A percentile compares a stretch with the other conserved stretches of the same genome.
Evolutionary conservation across 2,888 invertebrate genomes (phyloP).

Genomic region (Pristionchus mayeri): DNA sequence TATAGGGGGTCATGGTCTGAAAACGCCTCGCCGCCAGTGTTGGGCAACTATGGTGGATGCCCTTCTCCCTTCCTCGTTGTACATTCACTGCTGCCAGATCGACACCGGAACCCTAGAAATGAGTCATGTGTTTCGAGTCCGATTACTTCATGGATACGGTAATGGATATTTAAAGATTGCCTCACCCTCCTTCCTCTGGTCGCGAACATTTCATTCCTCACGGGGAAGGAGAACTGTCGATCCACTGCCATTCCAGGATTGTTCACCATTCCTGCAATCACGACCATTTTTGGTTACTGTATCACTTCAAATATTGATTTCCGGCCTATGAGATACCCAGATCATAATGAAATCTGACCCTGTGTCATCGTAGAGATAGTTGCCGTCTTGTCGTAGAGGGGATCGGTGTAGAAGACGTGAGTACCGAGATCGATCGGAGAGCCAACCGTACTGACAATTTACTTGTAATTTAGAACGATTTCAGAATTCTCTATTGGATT

Average conservation of each 20-base stretch:
- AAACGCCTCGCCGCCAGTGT: too few relatives aligned
- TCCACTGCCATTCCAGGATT: slow-evolving; percentile 2
- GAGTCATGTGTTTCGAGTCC: neutral
- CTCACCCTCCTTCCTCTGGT: slow-evolving; percentile 15
- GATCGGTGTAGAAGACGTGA: slow-evolving; percentile 54
- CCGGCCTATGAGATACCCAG: too few relatives aligned
- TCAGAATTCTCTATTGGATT: neutral
- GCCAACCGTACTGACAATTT: slow-evolving; percentile 10
- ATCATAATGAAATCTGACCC: neutral
- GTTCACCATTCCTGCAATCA: slow-evolving; percentile 46
- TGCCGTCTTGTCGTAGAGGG: slow-evolving; percentile 41
- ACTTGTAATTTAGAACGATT: too few relatives aligned
- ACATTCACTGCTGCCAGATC: slow-evolving; percentile 92
- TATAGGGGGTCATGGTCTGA: too few relatives aligned
- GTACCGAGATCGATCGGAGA: slow-evolving; percentile 50
- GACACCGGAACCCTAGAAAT: slow-evolving; percentile 83
- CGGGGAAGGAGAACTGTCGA: slow-evolving; percentile 36
- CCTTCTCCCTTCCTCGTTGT: slow-evolving; percentile 82
- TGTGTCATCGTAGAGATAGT: slow-evolving; percentile 8
- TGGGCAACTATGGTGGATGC: too few relatives aligned
- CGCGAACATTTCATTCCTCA: slow-evolving; percentile 47
- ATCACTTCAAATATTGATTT: too few relatives aligned
- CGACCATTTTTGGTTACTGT: too few relatives aligned
- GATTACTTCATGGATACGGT: neutral
- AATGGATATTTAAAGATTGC: too few relatives aligned